Conservation (phyloP, 1,140 invertebrate species). For the Drosophila ogumai region DNA sequence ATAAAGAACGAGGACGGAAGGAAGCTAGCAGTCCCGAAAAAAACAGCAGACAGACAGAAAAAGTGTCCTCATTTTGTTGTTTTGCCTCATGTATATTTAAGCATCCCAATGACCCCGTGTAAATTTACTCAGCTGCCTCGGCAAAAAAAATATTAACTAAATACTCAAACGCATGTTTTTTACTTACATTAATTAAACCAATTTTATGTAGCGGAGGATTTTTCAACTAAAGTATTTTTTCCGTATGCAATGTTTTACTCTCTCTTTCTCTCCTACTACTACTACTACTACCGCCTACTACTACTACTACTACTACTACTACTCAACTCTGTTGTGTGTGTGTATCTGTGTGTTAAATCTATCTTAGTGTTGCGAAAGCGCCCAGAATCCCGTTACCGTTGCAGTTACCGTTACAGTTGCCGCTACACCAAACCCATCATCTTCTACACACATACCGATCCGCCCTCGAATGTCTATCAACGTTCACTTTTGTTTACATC, state of each 20-base stretch:
- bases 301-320: constrained; percentile 59
- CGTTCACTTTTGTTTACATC: constrained; percentile 78
- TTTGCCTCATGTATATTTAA: constrained; percentile 56
- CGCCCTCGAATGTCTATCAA: constrained; percentile 78
- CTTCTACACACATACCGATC: constrained; percentile 73
- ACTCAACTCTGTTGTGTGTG: constrained; percentile 52
- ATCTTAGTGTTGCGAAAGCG: constrained; percentile 51
- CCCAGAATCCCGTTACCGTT: constrained; percentile 62
- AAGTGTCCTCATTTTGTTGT: constrained; percentile 38
- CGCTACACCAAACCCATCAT: constrained; percentile 79
- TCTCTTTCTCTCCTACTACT: constrained; percentile 72
- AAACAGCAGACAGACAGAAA: constrained; percentile 2
- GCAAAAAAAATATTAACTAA: constrained; percentile 23
- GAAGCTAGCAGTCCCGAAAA: constrained; percentile 7
- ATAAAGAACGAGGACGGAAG: constrained; percentile 41
- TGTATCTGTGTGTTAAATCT: constrained; percentile 31
- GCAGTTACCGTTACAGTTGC: constrained; percentile 62
- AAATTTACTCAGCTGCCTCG: constrained; percentile 69
- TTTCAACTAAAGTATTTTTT: constrained; percentile 79
- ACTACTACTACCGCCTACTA: constrained; percentile 50
- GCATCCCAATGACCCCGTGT: constrained; percentile 60
- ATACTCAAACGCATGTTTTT: constrained; percentile 65
- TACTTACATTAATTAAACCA: constrained; percentile 35
- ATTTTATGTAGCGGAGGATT: constrained; percentile 72
- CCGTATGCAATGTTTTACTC: constrained; percentile 79